Conservation (phyloP, 2,888 invertebrate genomes). For the Drosophila stalkeri region DNA sequence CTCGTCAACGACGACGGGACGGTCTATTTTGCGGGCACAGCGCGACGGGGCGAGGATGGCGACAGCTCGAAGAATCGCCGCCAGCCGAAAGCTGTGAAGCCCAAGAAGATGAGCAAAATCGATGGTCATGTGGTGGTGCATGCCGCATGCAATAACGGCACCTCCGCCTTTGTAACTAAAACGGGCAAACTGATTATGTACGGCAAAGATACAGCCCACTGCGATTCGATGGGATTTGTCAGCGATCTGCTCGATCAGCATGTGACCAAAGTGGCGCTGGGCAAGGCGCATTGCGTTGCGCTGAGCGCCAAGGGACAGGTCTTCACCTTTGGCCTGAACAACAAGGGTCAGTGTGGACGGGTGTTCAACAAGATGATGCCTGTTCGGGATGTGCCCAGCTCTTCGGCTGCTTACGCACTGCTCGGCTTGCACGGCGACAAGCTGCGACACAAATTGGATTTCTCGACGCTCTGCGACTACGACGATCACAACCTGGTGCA, state of each 20-base stretch:
- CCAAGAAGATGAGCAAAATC: slow-evolving; percentile 95
- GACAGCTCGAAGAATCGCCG: slow-evolving; percentile 92
- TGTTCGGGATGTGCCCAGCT: slow-evolving; percentile 70
- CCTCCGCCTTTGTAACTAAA: slow-evolving; percentile 95
- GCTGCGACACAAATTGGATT: slow-evolving; percentile 81
- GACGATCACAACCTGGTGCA: slow-evolving; percentile 86
- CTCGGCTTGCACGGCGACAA: slow-evolving; percentile 63
- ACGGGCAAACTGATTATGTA: slow-evolving; percentile 96
- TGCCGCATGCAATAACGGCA: slow-evolving; percentile 97
- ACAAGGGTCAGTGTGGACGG: slow-evolving; percentile 98
- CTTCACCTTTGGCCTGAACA: slow-evolving; percentile 98
- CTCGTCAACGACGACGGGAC: slow-evolving; percentile 96
- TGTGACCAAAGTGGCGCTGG: slow-evolving; percentile 92
- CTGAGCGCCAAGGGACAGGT: slow-evolving; percentile 95
- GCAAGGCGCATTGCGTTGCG: slow-evolving; percentile 98
- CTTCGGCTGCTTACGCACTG: slow-evolving; percentile 55
- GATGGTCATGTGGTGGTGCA: slow-evolving; percentile 93
- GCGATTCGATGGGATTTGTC: slow-evolving; percentile 91
- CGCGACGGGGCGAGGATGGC: slow-evolving; percentile 96
- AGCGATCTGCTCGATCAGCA: slow-evolving; percentile 90
- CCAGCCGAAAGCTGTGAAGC: slow-evolving; percentile 95
- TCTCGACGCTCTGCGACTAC: slow-evolving; percentile 85
- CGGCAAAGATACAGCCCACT: slow-evolving; percentile 96
- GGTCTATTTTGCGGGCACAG: slow-evolving; percentile 94
- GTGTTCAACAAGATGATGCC: slow-evolving; percentile 89